phyloP scores from a whole-genome alignment of 1,140 invertebrate species.

The Panulirus ornatus region DNA sequence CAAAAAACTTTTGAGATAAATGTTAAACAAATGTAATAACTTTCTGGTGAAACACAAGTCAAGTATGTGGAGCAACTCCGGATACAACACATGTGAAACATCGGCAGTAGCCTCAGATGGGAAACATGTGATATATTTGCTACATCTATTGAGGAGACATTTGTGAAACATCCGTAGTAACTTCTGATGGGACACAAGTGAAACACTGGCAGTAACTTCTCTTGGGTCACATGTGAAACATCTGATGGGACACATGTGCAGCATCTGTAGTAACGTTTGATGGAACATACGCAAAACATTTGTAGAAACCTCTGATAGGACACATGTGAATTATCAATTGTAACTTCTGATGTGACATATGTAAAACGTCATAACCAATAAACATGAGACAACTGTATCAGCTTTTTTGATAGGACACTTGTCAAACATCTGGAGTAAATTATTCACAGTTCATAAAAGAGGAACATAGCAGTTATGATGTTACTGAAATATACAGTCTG shows the following conservation, averaged over 20 bases:
- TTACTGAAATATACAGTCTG: constrained; percentile 57
- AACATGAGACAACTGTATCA: constrained; percentile 9
- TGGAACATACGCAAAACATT: constrained; percentile 33
- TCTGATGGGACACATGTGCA: constrained; percentile 18
- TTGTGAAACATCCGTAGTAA: not conserved
- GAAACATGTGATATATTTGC: not conserved
- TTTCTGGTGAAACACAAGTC: not conserved
- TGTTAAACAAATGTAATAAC: not conserved
- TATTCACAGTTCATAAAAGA: constrained; percentile 23
- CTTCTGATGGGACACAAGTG: constrained; percentile 6
- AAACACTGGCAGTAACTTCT: constrained; percentile 51
- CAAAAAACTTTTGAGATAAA: not conserved
- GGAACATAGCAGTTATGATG: constrained; percentile 39
- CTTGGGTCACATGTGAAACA: constrained; percentile 19
- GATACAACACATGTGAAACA: constrained; percentile 12
- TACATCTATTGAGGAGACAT: not conserved
- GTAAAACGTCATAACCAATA: not conserved
- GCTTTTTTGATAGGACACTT: constrained; percentile 11
- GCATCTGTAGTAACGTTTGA: constrained; percentile 4
- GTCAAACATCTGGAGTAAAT: constrained; percentile 4
- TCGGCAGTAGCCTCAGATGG: not conserved
- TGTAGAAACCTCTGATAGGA: constrained; percentile 33
- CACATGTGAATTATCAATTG: constrained; percentile 10
- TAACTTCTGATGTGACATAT: not conserved
- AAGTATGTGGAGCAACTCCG: constrained; percentile 21